A percentile compares a stretch with the other conserved stretches of the same genome.
Conservation (phyloP, 30 jellyfish, hydroid and myxozoan genomes). For the Thelohanellus kitauei region DNA sequence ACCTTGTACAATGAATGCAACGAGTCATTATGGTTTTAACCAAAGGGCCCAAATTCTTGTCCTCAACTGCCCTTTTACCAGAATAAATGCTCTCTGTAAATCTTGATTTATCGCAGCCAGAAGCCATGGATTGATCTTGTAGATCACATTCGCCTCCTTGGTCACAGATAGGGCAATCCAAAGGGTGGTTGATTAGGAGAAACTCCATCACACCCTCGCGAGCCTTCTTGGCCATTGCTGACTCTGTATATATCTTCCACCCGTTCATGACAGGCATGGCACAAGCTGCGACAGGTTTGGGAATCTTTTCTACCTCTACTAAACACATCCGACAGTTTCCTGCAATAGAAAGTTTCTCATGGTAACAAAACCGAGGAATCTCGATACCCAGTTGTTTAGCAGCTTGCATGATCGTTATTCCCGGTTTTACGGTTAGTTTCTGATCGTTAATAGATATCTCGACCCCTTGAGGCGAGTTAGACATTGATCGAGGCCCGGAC, state of each 20-base stretch:
- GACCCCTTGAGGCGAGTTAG: conserved; percentile 41
- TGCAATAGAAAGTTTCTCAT: conserved; percentile 67
- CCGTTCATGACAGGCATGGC: conserved; percentile 99
- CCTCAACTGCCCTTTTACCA: conserved; percentile 97
- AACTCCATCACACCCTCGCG: conserved; percentile 99
- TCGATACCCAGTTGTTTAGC: conserved; percentile 17
- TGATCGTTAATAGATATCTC: conserved; percentile 70
- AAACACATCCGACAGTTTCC: conserved; percentile 97
- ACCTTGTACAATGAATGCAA: conserved; percentile 83
- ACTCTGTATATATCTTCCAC: conserved; percentile 74
- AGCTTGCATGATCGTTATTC: conserved; percentile 73
- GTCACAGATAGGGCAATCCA: conserved; percentile 96
- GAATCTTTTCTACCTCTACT: conserved; percentile 81
- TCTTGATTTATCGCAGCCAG: conserved; percentile 76
- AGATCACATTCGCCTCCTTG: conserved; percentile 99
- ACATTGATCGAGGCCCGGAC: too few relatives aligned
- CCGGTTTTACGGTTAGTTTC: conserved; percentile 78
- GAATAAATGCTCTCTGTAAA: conserved; percentile 43
- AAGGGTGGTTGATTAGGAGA: conserved; percentile 63
- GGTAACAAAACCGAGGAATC: conserved; percentile 81
- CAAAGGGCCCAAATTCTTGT: conserved; percentile 76
- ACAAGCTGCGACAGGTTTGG: conserved; percentile 99
- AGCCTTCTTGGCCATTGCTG: conserved; percentile 66
- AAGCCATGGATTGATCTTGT: conserved; percentile 97
- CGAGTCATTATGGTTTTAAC: conserved; percentile 92